Evolutionary conservation across 2,797 vertebrate species (phyloP).

Genomic region (Anguilla anguilla): DNA sequence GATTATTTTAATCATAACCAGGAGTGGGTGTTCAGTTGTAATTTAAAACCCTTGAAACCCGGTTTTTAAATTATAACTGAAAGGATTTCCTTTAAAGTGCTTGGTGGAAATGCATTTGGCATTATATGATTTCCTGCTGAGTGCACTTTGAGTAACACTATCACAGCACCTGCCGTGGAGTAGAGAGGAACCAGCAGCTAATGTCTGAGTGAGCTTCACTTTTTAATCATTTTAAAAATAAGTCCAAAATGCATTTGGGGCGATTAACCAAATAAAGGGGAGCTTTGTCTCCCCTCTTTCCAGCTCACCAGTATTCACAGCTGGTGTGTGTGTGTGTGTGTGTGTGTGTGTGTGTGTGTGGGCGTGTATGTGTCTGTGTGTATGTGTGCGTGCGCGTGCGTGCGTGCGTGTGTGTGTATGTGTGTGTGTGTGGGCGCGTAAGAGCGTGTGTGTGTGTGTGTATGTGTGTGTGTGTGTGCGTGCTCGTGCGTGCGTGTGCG

Average conservation of each 20-base stretch:
- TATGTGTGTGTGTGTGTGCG: neutral
- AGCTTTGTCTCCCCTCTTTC: neutral
- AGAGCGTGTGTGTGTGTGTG: neutral
- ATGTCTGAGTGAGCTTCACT: neutral
- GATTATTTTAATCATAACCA: neutral
- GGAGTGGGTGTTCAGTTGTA: neutral
- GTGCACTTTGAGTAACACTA: neutral
- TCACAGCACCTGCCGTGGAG: neutral
- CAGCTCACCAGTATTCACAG: neutral
- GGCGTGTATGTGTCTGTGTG: neutral
- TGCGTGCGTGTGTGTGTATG: neutral
- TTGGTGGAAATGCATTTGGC: neutral
- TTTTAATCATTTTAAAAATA: neutral
- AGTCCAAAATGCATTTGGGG: neutral
- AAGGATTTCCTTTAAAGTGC: conserved; percentile 1
- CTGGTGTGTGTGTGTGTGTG: too few relatives aligned
- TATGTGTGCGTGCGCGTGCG: neutral
- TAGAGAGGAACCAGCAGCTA: neutral
- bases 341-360: neutral
- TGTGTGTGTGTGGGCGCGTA: neutral
- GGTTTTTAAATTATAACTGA: neutral
- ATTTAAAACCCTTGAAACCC: neutral
- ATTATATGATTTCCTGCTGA: neutral
- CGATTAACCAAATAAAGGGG: neutral
- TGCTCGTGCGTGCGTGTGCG: neutral